Base-by-base conservation (phyloP, 2,113 vertebrate genomes). In the Gavia stellata region DNA sequence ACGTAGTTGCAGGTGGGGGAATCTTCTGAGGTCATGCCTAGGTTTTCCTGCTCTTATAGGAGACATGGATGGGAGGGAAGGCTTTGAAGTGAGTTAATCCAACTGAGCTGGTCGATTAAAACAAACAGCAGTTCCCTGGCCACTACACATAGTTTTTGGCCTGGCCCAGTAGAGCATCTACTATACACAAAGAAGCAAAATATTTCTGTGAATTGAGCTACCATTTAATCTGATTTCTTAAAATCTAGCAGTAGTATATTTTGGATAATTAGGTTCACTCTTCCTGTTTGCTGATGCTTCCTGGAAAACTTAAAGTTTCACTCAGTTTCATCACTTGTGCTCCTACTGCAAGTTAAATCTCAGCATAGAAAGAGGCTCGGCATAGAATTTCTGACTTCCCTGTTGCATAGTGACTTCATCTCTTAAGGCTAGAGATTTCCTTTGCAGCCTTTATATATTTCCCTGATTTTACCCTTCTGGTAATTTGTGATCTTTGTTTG, bases 221-320 rank as follows among this genome's bases (percentile, higher is more conserved):
- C 44, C 31, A n/a, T 86, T 78, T 87, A 47, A 79, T 95, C 68
- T 79, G 61, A 72, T 95, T 95, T 93, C 91, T 94, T 36, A 94
- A 94, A 88, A 91, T 56, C 25, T 83, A 58, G 28, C 65, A 28
- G 44, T 68, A 67, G 58, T 78, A 26, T 92, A 31, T 81, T 94
- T 52, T 89, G 86, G 81, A 93, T 94, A 78, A 94, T 68, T 79
- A 38, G 45, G n/a, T 81, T 88, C 20, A 9, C 26, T 89, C 91
- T 93, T 96, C 92, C 83, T 95, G 83, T 94, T 95, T 92, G 86
- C 88, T 92, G 80, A 40, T 96, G 88, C 55, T 94, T 91, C 90
- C 88, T 93, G 82, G 82, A 94, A 94, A 95, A 93, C 18, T 14
- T 34, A 4, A 4, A 24, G 66, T 81, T 96, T 89, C 36, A 44